Conservation (phyloP, 2,113 vertebrate genomes). For the Passer montanus region DNA sequence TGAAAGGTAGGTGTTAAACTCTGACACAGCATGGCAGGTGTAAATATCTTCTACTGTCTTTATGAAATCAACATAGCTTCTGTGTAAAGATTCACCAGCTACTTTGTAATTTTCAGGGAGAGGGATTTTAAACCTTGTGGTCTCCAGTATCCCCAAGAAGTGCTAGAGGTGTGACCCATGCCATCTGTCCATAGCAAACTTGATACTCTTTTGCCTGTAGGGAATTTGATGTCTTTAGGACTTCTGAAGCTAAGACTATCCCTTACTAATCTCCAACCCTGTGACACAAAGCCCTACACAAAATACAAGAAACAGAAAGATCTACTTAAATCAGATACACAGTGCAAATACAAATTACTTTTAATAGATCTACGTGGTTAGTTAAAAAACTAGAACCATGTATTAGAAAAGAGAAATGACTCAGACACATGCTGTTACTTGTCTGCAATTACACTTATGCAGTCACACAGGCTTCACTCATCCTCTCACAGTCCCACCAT, state of each 20-base stretch:
- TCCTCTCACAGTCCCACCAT: not conserved
- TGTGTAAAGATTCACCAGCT: not conserved
- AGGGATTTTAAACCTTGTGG: not conserved
- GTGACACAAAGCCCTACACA: not conserved
- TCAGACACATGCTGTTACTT: not conserved
- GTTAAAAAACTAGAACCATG: not conserved
- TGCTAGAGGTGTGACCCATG: not conserved
- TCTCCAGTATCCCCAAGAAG: not conserved
- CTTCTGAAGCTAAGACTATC: not conserved
- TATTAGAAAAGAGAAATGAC: not conserved
- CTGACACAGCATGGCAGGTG: not conserved
- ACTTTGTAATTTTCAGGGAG: not conserved
- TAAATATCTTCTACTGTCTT: not conserved
- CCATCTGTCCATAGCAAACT: not conserved
- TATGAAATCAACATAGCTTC: not conserved
- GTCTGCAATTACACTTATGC: not conserved
- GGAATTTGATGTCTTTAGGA: not conserved
- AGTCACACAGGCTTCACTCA: not conserved
- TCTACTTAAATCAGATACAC: not conserved
- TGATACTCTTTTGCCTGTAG: not conserved
- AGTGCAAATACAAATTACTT: not conserved
- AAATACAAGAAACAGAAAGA: not conserved
- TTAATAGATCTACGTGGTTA: rapidly evolving
- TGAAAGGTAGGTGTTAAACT: not conserved
- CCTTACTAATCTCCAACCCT: not conserved